phyloP scores from a whole-genome alignment of 2,797 vertebrate species.

The Pelochelys cantorii region DNA sequence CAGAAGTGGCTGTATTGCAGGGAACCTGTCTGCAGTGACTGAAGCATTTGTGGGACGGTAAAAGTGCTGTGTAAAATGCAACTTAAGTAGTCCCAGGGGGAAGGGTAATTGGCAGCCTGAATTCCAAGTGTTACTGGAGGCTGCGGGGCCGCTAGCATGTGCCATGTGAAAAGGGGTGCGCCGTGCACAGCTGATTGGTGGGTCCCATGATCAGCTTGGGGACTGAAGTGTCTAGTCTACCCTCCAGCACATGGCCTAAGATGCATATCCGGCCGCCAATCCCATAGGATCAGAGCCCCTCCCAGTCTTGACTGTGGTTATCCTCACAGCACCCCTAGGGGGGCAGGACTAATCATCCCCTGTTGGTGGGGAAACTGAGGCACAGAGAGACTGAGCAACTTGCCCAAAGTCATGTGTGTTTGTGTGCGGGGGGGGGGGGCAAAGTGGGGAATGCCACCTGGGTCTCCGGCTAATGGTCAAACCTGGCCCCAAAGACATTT shows the following conservation, averaged over 20 bases:
- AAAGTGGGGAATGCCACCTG: not conserved
- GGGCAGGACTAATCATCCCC: accelerated
- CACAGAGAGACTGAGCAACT: not conserved
- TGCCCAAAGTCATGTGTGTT: not conserved
- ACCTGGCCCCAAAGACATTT: not conserved
- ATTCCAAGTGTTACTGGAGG: slow-evolving; percentile 40
- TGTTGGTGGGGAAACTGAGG: not conserved
- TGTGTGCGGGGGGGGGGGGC: not conserved
- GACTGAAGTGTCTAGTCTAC: too few species aligned
- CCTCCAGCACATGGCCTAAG: not conserved
- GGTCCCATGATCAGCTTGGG: not conserved
- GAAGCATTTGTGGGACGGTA: slow-evolving; percentile 27
- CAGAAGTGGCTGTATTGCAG: not conserved
- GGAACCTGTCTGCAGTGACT: not conserved
- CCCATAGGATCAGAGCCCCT: not conserved
- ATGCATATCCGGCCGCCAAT: not conserved
- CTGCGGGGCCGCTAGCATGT: not conserved
- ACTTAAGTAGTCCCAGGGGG: slow-evolving; percentile 57
- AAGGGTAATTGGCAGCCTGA: slow-evolving; percentile 50
- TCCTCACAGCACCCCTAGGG: accelerated
- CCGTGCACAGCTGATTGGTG: not conserved
- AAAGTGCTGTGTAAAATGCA: slow-evolving; percentile 19
- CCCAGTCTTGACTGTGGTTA: not conserved
- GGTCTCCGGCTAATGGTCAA: not conserved
- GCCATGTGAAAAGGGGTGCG: not conserved